Base-by-base conservation (phyloP, 2,888 invertebrate species). In the Luperina testacea region DNA sequence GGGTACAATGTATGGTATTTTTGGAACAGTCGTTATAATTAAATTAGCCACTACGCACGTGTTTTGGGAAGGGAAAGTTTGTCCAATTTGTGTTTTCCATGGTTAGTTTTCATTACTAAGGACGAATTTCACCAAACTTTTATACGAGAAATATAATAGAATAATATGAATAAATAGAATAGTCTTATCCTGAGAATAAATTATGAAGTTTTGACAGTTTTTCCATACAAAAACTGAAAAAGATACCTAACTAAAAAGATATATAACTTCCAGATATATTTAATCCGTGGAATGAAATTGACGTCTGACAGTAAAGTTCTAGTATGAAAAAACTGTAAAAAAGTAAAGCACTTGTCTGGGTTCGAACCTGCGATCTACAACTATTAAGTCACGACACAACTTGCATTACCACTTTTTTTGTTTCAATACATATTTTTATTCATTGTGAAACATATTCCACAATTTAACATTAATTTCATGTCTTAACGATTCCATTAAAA, bases 381-480 rank as follows among this genome's bases (percentile, higher is more conserved):
- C n/a, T 59, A 20, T 8, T 53, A 8, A 53, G 8, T 53, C 1
- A 24, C 15, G 15, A 48, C 11, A 4, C 48, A 13, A 13, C 48
- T 48, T 48, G 3, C 13, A 13, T 13, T 48, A 13, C 48, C 13
- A 13, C 13, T 48, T 48, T 48, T 13, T 48, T 48, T 48, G 48
- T 48, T 48, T 48, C 13, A 13, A 48, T 48, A 92, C 91, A 93
- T 93, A 94, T 94, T 94, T 95, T 95, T 95, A 95, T 94, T 95
- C 92, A 94, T 93, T 92, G 95, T 94, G 94, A 94, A 95, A 92
- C 90, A 88, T 89, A 92, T 90, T 92, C 85, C 95, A 95, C 94
- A 93, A 93, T 92, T 92, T 92, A 94, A 93, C 92, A 93, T 92
- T 90, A 90, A 91, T 91, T 92, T 90, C 91, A 91, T 89, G 80